Base-by-base conservation (phyloP, 2,888 invertebrate species). In the Dolomedes plantarius region DNA sequence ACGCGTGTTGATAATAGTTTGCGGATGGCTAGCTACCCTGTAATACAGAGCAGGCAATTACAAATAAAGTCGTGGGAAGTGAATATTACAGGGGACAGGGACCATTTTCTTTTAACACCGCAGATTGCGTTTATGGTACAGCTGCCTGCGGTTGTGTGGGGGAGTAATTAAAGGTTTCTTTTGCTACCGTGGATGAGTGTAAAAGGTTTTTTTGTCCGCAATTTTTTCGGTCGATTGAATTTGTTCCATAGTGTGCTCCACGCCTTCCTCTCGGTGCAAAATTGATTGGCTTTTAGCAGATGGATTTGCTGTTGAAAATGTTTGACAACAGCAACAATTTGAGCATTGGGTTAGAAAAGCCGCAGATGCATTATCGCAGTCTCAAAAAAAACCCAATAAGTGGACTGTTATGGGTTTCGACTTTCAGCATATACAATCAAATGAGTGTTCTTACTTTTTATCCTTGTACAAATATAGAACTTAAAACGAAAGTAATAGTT, bases 221-320 rank as follows among this genome's bases (percentile, higher is more conserved):
- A 65, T 81, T 56, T 81, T 74, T 74, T 68, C 50, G 74, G 81
- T 74, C 74, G 68, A 81, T 81, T 67, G 74, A 56, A 56, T 32
- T 68, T 28, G 16, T 36, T 36, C 23, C 23, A 56, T 23, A 23
- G 23, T 56, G 23, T 56, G 23, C 19, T 23, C 23, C 56, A 23
- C 56, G n/a, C 56, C 56, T 56, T 56, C 3, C 3, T 56, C 19
- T 56, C 5, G 11, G 3, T 5, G 23, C 9, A 56, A 23, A 56
- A 56, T 56, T 56, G 56, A 56, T 56, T 56, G 16, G 56, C 41
- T 56, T 56, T 56, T 56, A 56, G 56, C 56, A 56, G 56, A 56
- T 56, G 56, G 1, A 56, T 23, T 56, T 23, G 23, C 23, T 23
- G n/a, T 19, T 56, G 16, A 23, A 56, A 56, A 56, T 56, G 56